Conservation (phyloP, 2,888 invertebrate genomes). For the Apocheima hispidaria region DNA sequence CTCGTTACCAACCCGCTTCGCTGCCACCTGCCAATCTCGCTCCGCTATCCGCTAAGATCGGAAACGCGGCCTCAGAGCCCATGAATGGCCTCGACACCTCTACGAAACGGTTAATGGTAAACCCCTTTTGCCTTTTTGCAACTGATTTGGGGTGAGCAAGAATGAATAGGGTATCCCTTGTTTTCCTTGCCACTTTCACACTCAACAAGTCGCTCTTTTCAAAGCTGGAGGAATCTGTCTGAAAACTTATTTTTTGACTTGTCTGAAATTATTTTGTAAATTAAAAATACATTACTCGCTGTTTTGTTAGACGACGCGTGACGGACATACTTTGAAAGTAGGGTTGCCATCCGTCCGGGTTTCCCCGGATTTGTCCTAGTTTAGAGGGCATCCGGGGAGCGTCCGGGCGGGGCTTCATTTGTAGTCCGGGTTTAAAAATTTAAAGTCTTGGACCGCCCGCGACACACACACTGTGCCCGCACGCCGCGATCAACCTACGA, state of each 20-base stretch:
- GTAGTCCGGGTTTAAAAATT: too few species aligned
- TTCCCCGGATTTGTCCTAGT: too few species aligned
- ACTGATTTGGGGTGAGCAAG: constrained; percentile 58
- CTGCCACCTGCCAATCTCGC: too few species aligned
- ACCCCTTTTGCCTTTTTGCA: constrained; percentile 54
- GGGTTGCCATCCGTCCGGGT: too few species aligned
- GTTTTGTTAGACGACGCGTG: too few species aligned
- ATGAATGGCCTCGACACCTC: constrained; percentile 71
- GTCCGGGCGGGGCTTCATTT: too few species aligned
- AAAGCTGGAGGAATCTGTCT: constrained; percentile 14
- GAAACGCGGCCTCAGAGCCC: constrained; percentile 35
- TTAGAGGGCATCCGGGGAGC: too few species aligned
- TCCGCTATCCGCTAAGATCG: not conserved
- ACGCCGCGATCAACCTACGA: too few species aligned
- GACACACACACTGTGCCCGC: too few species aligned
- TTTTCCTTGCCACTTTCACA: constrained; percentile 34
- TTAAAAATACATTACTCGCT: not conserved
- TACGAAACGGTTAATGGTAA: constrained; percentile 62
- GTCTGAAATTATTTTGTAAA: not conserved
- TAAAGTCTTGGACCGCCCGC: too few species aligned
- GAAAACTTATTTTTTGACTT: constrained; percentile 1
- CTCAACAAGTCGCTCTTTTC: not conserved
- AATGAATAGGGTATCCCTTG: constrained; percentile 34
- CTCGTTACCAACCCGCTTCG: too few species aligned
- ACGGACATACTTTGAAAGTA: too few species aligned